phyloP scores from a whole-genome alignment of 2,113 vertebrate species.

The Cephalopterus ornatus region DNA sequence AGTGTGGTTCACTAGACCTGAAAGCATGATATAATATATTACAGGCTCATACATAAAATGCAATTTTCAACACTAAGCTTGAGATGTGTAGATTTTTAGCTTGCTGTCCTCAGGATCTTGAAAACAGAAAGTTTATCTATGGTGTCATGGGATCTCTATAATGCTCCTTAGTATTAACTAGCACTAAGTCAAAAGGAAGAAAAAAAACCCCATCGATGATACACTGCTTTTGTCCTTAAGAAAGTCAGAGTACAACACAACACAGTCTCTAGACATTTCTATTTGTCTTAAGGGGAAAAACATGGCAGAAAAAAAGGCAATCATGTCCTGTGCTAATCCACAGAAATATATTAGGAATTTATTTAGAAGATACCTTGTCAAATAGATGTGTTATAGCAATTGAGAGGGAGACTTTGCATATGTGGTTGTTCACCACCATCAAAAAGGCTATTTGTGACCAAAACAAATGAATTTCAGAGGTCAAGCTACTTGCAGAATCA shows the following conservation, averaged over 20 bases:
- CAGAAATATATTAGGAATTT: background rate
- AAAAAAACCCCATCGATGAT: background rate
- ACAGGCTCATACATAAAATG: background rate
- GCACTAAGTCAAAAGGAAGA: background rate
- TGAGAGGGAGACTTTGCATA: background rate
- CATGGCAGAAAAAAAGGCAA: background rate
- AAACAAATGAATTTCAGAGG: background rate
- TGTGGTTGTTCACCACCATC: rapidly evolving
- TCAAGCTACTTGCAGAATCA: background rate
- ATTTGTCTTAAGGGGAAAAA: background rate
- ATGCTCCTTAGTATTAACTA: background rate
- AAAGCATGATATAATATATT: rapidly evolving
- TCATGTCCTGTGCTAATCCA: background rate
- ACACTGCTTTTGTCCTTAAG: background rate
- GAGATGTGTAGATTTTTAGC: background rate
- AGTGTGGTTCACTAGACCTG: background rate
- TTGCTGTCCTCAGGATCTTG: background rate
- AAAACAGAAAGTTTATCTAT: background rate
- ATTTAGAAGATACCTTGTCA: background rate
- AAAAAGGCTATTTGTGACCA: background rate
- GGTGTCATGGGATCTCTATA: background rate
- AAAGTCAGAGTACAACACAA: background rate
- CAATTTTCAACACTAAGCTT: background rate
- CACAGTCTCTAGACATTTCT: background rate
- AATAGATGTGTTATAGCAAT: background rate